phyloP scores from a whole-genome alignment of 2,113 vertebrate genomes.

The Tragelaphus scriptus region DNA sequence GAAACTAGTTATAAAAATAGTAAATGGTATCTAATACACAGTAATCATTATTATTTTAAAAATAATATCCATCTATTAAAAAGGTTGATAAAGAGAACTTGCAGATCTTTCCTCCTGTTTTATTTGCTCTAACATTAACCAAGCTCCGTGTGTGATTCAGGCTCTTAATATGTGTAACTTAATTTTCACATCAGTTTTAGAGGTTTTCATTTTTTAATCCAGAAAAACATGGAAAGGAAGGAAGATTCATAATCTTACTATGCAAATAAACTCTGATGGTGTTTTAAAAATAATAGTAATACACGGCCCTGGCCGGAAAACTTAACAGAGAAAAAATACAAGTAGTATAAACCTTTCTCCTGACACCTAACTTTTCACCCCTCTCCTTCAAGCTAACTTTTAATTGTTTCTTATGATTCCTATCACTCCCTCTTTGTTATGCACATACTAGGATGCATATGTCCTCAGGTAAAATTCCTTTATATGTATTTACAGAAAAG shows the following conservation, averaged over 20 bases:
- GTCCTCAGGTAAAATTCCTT: not conserved
- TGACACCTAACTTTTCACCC: not conserved
- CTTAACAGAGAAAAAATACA: not conserved
- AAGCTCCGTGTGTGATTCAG: not conserved
- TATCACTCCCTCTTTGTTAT: accelerated
- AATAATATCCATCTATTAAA: not conserved
- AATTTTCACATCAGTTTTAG: not conserved
- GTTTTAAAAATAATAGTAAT: not conserved
- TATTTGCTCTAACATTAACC: not conserved
- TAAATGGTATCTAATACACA: not conserved
- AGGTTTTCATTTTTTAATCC: not conserved
- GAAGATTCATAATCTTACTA: not conserved
- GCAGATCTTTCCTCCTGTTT: not conserved
- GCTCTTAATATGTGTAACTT: not conserved
- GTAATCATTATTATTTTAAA: not conserved
- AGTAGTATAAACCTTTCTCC: not conserved
- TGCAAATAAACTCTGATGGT: not conserved
- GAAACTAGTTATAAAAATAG: not conserved
- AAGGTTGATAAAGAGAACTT: not conserved
- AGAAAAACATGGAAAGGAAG: not conserved
- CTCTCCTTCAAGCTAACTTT: not conserved
- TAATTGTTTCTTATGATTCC: too few species aligned
- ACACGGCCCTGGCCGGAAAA: not conserved
- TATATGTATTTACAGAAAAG: not conserved
- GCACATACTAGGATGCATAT: accelerated